Base-by-base conservation (phyloP, 2,797 vertebrate species). In the Brotogeris chrysoptera region DNA sequence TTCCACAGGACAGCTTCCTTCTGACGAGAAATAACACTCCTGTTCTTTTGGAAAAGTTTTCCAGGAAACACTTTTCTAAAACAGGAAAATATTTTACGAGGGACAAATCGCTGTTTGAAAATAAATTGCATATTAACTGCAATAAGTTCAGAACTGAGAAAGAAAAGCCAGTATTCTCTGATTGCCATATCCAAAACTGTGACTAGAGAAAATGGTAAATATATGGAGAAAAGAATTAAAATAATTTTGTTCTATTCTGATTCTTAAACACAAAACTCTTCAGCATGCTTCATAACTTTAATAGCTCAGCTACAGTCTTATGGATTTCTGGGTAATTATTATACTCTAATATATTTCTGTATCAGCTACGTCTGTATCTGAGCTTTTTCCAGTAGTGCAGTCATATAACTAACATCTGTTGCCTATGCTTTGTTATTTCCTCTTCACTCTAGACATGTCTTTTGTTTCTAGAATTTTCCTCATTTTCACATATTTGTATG, bases 261-360 rank as follows among this genome's bases (percentile, higher is more conserved):
- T 78, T 91, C 82, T 92, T 95, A 66, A 77, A 53, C 23, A 49
- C 59, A 78, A 78, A 88, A 59, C 38, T 88, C 49, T 88, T 86
- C 50, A 72, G 21, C 38, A 36, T 74, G 68, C 76, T 94, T 94
- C n/a, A 13, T 91, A 80, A 82, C 59, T 85, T 68, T 69, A 82
- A 47, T 86, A 92, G 72, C 71, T 90, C 49, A 83, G 39, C 68
- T 94, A 47, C 74, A 69, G 43, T 61, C 70, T 87, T 80, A 71
- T 68, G 86, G 39, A 84, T 94, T 84, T 88, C 84, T 71, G 68
- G 28, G 55, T 93, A 87, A 80, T 94, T 91, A 85, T 93, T 91
- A n/a, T 82, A 59, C 78, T 86, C 30, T 90, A 83, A 82, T 86
- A 68, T 4, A 23, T 66, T 92, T 90, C 60, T 80, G 11, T 9